Evolutionary conservation across 2,888 invertebrate genomes (phyloP).

Genomic region (Cerceris ruficornis): DNA sequence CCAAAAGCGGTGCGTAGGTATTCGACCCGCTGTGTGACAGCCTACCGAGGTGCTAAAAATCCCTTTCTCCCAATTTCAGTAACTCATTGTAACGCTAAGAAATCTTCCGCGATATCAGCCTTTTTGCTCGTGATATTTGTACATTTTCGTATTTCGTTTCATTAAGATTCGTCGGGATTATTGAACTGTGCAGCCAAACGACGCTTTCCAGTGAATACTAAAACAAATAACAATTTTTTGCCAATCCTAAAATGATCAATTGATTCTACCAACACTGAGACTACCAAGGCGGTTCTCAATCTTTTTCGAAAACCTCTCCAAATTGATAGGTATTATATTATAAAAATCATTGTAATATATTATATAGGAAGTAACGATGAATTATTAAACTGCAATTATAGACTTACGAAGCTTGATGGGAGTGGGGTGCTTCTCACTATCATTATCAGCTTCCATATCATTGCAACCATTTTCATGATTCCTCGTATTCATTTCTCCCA

Average conservation of each 20-base stretch:
- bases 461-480: slow-evolving; percentile 59
- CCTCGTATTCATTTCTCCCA: slow-evolving; percentile 50
- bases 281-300: no score
- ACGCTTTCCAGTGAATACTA: slow-evolving; percentile 79
- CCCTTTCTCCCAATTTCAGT: slow-evolving; percentile 19
- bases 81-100: slow-evolving; percentile 19
- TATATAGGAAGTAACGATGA: no score
- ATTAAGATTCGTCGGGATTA: slow-evolving; percentile 68
- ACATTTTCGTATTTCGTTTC: slow-evolving; percentile 1
- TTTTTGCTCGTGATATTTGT: slow-evolving; percentile 14
- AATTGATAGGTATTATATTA: no score
- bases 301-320: no score
- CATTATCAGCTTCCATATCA: slow-evolving; percentile 63
- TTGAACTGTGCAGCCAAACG: slow-evolving; percentile 82
- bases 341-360: no score
- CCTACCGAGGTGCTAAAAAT: slow-evolving; percentile 45
- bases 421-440: slow-evolving; percentile 66
- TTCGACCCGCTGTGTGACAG: slow-evolving; percentile 44
- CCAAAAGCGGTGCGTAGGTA: slow-evolving; percentile 54
- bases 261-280: no score
- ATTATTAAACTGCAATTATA: no score
- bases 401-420: slow-evolving; percentile 74
- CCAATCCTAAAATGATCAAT: background rate
- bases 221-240: background rate
- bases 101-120: slow-evolving; percentile 18